Evolutionary conservation across 2,113 vertebrate genomes (phyloP), one percentile per base, ranked within the genome.

Genomic region (Sprattus sprattus): DNA sequence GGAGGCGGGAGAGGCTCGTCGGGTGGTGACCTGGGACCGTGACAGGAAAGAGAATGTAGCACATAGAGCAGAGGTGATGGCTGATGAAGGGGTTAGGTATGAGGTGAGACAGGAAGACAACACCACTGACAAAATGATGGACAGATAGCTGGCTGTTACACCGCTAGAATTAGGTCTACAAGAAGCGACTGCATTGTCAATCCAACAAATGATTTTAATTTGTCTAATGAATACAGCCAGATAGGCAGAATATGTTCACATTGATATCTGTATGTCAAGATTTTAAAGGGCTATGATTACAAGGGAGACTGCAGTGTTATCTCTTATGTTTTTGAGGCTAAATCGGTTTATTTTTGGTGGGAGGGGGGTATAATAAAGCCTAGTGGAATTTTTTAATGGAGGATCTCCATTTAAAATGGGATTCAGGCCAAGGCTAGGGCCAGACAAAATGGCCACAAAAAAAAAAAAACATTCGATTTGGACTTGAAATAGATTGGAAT

Each of bases 1-100:
- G 87, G 84, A 87, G 89, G 91, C 80, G 85, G 88, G 84, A 88
- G 85, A 86, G 75, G 89, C 85, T 91, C 80, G 82, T 87, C 84
- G 85, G 85, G 83, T 89, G 90, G 87, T 91, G 90, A 91, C 90
- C 90, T 92, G 91, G 86, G 89, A 87, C 85, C 82, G 86, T 87
- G 89, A 92, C 88, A 90, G 86, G 88, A 91, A 90, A 88, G 85
- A 89, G 60, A 87, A 91, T 80, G 82, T 75, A 87, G 86, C 83
- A 88, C 85, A 85, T 78, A 86, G 81, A 85, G 50, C 39, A 82
- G 3, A 86, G 64, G 83, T 67, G 32, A 16, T 39, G 32, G 71
- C 71, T 39, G 71, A 78, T 78, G 71, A 78, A 13, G 71, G 71
- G 13, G 87, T 60, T 85, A 89, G 88, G 88, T 85, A 83, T 5